Percentiles rank a stretch among this genome's conserved stretches.
phyloP scores from a whole-genome alignment of 2,113 vertebrate species.

The Lycaon pictus region DNA sequence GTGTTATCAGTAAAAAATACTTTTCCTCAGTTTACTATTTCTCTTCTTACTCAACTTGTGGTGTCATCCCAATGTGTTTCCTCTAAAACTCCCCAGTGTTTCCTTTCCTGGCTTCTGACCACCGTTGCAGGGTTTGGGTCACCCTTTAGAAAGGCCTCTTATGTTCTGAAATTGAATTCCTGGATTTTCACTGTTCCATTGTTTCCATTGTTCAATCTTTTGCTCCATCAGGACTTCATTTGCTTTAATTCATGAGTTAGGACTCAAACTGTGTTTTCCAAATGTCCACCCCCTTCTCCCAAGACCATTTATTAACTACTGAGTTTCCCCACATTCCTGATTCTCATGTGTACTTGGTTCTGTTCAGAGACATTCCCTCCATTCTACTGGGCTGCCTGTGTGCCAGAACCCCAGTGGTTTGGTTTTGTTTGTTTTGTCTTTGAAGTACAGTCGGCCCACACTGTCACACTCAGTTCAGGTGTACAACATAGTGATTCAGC shows the following conservation, averaged over 20 bases:
- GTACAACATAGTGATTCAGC: neutral
- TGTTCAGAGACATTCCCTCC: neutral
- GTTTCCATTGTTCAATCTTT: neutral
- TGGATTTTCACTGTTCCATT: neutral
- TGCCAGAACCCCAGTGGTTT: neutral
- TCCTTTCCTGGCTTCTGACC: neutral
- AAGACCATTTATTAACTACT: neutral
- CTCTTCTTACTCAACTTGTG: neutral
- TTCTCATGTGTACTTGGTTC: neutral
- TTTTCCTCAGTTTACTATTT: neutral
- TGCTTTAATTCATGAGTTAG: neutral
- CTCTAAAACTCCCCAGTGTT: neutral
- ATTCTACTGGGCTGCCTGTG: neutral
- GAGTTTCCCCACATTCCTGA: neutral
- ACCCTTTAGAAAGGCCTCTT: neutral
- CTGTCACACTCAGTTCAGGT: neutral
- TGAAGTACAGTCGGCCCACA: neutral
- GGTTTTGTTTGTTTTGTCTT: neutral
- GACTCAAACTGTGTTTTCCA: neutral
- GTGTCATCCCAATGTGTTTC: neutral
- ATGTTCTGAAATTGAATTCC: neutral
- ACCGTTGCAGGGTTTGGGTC: neutral
- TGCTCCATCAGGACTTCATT: neutral
- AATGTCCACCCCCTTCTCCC: neutral
- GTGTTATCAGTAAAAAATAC: neutral